Base-by-base conservation (phyloP, 2,888 invertebrate genomes). In the Criorhina ranunculi region DNA sequence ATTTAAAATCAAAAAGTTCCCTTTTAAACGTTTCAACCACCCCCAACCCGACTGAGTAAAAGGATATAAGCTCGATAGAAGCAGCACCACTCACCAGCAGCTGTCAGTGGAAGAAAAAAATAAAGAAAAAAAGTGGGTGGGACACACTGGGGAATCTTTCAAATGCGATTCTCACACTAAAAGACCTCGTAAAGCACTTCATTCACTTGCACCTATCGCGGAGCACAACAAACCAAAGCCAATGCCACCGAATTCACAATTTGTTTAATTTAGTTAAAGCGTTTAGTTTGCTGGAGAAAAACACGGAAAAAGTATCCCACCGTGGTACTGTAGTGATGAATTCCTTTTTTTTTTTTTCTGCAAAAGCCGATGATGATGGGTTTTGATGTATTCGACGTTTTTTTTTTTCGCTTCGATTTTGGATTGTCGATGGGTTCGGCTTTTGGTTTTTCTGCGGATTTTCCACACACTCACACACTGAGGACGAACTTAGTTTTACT, bases 361-460 rank as follows among this genome's bases (percentile, higher is more conserved):
- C 80, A 80, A 85, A 83, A 76, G 80, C 85, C 85, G 85, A 85
- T 85, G 80, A 69, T 76, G 44, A 72, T 78, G 72, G 72, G 59
- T 83, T 55, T 69, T 73, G 83, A 83, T 83, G 80, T 79, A 85
- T 85, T 76, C 80, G 75, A 66, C 64, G 75, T 44, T 67, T 73
- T 62, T 73, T 78, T 67, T 60, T 7, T 75, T 35, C 12, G 8
- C 17, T 77, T 62, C 12, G 46, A 6, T 53, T 55, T 19, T 17
- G 46, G 9, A 5, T 17, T 53, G 15, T 17, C 35, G 70, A 33
- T 46, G 40, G 37, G 55, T 75, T 83, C 66, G 17, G 11, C 15
- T 70, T 51, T 5, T 12, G 60, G 29, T 44, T 72, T 59, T 19
- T 33, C 46, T 37, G 9, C 12, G 57, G 62, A 35, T 44, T 44